These are phyloP conservation scores for Crotalus horridus DNA, from an alignment of 2,113 vertebrate species.

Conservation along the genomic window DNA sequence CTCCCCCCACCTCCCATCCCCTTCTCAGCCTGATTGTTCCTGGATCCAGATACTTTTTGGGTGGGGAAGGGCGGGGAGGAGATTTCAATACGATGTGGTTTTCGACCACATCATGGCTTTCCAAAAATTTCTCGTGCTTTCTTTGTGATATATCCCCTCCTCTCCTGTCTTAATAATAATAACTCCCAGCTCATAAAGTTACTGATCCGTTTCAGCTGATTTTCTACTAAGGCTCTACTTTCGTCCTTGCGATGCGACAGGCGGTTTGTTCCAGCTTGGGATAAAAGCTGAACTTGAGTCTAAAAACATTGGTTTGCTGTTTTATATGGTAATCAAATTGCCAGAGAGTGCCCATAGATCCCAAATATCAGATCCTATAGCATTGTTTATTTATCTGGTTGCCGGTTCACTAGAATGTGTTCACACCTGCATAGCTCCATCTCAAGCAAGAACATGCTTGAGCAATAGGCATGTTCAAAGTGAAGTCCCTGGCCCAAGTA, in stretches of 20 bases:
- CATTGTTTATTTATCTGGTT: neutral
- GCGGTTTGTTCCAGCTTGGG: neutral
- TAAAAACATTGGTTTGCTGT: neutral
- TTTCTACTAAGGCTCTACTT: neutral
- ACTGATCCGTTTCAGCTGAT: neutral
- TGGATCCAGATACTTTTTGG: neutral
- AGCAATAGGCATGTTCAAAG: neutral
- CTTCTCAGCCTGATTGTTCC: neutral
- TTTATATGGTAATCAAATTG: neutral
- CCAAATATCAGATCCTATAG: neutral
- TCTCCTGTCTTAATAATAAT: neutral
- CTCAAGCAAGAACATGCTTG: neutral
- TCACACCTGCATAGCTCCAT: neutral
- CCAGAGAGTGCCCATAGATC: neutral
- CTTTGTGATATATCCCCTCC: neutral
- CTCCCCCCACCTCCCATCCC: neutral
- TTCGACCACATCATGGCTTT: neutral
- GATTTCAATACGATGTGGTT: neutral
- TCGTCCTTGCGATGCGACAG: neutral
- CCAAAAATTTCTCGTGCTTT: neutral
- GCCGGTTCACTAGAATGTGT: neutral
- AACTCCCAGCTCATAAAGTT: neutral
- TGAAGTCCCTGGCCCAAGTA: neutral
- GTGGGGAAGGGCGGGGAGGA: neutral
- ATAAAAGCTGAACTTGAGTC: neutral